These are phyloP conservation scores for Leistus spinibarbis DNA, from an alignment of 2,888 invertebrate genomes.

Conservation along the genomic window DNA sequence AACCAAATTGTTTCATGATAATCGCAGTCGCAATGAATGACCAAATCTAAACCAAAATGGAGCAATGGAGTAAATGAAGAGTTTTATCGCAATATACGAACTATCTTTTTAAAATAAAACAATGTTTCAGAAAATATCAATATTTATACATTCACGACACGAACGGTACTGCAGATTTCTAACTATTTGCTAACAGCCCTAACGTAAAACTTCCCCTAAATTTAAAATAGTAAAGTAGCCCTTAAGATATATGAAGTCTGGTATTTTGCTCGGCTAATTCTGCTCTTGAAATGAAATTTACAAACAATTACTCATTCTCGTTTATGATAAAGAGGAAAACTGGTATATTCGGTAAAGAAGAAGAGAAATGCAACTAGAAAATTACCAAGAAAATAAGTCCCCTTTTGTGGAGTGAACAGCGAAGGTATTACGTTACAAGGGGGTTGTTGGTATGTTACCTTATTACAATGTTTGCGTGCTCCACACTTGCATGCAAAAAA, in stretches of 20 bases:
- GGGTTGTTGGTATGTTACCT: constrained; percentile 13
- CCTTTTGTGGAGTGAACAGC: background rate
- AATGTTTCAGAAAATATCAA: no score
- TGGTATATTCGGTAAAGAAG: constrained; percentile 9
- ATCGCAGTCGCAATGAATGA: no score
- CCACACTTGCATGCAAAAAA: background rate
- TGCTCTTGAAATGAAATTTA: constrained; percentile 23
- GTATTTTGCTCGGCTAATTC: background rate
- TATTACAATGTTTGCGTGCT: constrained; percentile 17
- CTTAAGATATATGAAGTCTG: background rate
- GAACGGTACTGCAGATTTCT: no score
- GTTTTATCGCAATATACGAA: no score
- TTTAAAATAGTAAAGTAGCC: background rate
- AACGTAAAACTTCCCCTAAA: background rate
- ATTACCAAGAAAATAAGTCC: background rate
- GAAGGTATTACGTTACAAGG: constrained; percentile 23
- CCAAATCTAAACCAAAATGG: no score
- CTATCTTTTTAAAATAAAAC: no score
- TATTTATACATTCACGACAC: no score
- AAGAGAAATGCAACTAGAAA: constrained; percentile 17
- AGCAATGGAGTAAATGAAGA: no score
- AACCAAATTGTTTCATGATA: no score
- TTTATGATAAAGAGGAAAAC: background rate
- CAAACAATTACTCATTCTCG: constrained; percentile 29
- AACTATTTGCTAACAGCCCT: background rate